phyloP scores from a whole-genome alignment of 2,888 invertebrate species.

The Bombyx huttoni region DNA sequence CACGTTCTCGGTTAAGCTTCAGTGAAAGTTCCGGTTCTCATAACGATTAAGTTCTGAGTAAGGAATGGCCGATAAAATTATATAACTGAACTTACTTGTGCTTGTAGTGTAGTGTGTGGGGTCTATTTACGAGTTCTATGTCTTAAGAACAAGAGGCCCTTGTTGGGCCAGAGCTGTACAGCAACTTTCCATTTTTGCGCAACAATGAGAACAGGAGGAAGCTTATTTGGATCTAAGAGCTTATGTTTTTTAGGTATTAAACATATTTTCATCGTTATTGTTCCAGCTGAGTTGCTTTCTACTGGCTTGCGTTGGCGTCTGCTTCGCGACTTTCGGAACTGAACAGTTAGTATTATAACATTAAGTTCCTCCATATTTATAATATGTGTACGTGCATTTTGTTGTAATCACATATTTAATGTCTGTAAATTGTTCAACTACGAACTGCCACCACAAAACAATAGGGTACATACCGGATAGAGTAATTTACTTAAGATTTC shows the following conservation, averaged over 20 bases:
- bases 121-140: not conserved
- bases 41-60: not conserved
- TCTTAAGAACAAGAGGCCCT: not conserved
- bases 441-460: conserved; percentile 22
- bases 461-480: conserved; percentile 41
- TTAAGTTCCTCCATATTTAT: conserved; percentile 11
- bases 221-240: not conserved
- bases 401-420: conserved; percentile 9
- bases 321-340: conserved; percentile 65
- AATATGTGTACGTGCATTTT: no score
- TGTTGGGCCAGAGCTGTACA: conserved; percentile 6
- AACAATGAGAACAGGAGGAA: conserved; percentile 1
- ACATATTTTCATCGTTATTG: conserved; percentile 24
- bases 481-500: conserved; percentile 55
- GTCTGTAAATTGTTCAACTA: conserved; percentile 13
- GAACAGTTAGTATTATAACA: conserved; percentile 60
- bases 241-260: conserved; percentile 1
- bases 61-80: not conserved
- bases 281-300: conserved; percentile 63
- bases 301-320: conserved; percentile 57
- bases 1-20: not conserved
- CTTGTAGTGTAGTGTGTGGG: not conserved
- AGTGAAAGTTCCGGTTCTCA: not conserved
- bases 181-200: conserved; percentile 26
- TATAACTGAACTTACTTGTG: not conserved